phyloP scores from a whole-genome alignment of 2,888 invertebrate genomes.

The Cephus spinipes region DNA sequence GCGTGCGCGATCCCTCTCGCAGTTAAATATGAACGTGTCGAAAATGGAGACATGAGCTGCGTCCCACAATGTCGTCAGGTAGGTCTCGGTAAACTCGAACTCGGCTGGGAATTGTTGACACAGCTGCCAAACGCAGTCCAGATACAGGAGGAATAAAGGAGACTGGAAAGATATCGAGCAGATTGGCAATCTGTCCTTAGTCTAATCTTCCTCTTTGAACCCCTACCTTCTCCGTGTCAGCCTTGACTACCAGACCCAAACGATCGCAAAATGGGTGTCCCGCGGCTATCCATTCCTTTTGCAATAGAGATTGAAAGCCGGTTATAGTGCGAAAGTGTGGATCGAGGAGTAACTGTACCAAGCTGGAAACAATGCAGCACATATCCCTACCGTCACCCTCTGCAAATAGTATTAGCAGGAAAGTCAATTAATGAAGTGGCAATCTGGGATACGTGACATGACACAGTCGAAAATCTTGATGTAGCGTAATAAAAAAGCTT shows the following conservation, averaged over 20 bases:
- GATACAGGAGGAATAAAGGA: constrained; percentile 89
- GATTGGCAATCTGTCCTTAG: background rate
- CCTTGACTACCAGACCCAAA: constrained; percentile 76
- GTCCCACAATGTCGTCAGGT: constrained; percentile 93
- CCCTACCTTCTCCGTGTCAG: constrained; percentile 69
- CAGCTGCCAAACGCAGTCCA: constrained; percentile 95
- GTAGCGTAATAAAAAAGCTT: too few species aligned
- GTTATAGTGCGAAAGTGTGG: constrained; percentile 83
- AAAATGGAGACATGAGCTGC: constrained; percentile 88
- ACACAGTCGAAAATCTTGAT: too few species aligned
- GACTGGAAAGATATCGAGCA: constrained; percentile 69
- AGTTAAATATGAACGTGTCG: constrained; percentile 93
- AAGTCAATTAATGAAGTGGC: too few species aligned
- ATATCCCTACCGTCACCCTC: constrained; percentile 88
- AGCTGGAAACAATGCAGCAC: constrained; percentile 86
- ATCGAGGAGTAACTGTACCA: constrained; percentile 90
- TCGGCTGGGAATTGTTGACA: constrained; percentile 87
- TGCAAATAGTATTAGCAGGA: constrained; percentile 31
- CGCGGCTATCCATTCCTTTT: constrained; percentile 94
- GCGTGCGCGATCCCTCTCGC: constrained; percentile 79
- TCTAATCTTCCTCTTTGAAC: background rate
- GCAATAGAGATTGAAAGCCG: constrained; percentile 91
- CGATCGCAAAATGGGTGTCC: constrained; percentile 90
- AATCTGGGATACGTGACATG: too few species aligned
- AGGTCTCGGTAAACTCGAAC: constrained; percentile 93